Conservation (phyloP, 2,888 invertebrate genomes). For the Folsomia manolachei region DNA sequence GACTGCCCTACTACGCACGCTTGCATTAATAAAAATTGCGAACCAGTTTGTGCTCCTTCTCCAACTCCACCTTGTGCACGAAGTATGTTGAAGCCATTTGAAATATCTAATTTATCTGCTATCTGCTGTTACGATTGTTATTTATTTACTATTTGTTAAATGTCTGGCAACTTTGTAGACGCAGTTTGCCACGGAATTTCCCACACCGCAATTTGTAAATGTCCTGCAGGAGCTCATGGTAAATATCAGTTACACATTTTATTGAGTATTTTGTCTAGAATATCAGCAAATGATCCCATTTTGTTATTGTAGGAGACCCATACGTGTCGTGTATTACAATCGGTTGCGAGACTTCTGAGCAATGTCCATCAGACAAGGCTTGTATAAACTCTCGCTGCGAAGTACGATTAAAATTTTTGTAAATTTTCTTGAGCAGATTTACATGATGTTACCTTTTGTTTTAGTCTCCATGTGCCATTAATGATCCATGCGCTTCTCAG, state of each 20-base stretch:
- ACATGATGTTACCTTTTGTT: background rate
- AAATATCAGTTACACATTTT: background rate
- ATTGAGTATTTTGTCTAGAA: constrained; percentile 4
- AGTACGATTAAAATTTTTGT: too few species aligned
- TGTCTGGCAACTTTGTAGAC: background rate
- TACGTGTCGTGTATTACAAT: constrained; percentile 56
- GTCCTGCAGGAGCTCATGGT: constrained; percentile 52
- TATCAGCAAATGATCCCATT: too few species aligned
- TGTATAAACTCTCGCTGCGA: constrained; percentile 60
- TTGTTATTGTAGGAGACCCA: constrained; percentile 53
- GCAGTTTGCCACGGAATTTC: constrained; percentile 52
- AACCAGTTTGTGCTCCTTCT: constrained; percentile 66
- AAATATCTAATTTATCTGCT: too few species aligned
- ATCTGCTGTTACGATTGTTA: background rate
- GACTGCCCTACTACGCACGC: constrained; percentile 79
- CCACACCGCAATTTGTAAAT: constrained; percentile 52
- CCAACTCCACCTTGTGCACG: constrained; percentile 52
- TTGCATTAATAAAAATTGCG: constrained; percentile 78
- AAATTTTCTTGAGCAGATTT: background rate
- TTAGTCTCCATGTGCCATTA: constrained; percentile 67
- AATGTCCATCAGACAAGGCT: constrained; percentile 79
- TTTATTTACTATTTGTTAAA: background rate
- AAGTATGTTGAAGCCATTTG: constrained; percentile 25
- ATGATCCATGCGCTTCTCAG: constrained; percentile 71
- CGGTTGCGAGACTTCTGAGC: constrained; percentile 80